Conservation (phyloP, 2,113 vertebrate genomes). For the Vulpes lagopus region DNA sequence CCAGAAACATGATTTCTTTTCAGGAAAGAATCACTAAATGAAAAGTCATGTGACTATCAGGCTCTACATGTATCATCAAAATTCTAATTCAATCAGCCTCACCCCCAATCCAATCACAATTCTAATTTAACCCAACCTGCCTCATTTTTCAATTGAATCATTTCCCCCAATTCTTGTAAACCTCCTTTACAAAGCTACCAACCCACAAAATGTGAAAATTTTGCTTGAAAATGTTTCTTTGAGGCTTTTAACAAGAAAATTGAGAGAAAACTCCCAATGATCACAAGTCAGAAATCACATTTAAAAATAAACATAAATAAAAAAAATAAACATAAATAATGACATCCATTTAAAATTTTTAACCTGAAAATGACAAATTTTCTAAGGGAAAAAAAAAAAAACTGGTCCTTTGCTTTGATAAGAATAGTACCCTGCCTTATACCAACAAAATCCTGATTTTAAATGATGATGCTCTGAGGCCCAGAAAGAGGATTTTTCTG, state of each 20-base stretch:
- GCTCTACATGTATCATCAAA: background rate
- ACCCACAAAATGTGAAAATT: background rate
- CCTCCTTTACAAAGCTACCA: background rate
- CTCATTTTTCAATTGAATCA: background rate
- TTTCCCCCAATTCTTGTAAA: background rate
- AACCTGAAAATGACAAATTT: background rate
- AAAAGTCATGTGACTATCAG: background rate
- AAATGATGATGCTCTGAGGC: background rate
- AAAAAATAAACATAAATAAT: conserved; percentile 41
- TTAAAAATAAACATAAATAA: conserved; percentile 37
- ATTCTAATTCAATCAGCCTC: conserved; percentile 23
- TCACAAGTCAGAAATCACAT: background rate
- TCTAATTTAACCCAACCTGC: background rate
- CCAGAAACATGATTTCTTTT: background rate
- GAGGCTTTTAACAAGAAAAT: conserved; percentile 37
- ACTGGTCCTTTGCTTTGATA: background rate
- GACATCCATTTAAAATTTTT: conserved; percentile 10
- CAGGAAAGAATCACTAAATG: conserved; percentile 39
- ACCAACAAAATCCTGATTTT: conserved; percentile 45
- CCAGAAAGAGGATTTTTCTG: background rate
- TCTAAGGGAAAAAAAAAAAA: background rate
- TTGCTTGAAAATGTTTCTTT: conserved; percentile 54
- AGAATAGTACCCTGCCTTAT: conserved; percentile 12
- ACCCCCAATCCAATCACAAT: background rate
- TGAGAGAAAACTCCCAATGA: background rate